Base-by-base conservation (phyloP, 2,888 invertebrate species). In the Pheosia tremula region DNA sequence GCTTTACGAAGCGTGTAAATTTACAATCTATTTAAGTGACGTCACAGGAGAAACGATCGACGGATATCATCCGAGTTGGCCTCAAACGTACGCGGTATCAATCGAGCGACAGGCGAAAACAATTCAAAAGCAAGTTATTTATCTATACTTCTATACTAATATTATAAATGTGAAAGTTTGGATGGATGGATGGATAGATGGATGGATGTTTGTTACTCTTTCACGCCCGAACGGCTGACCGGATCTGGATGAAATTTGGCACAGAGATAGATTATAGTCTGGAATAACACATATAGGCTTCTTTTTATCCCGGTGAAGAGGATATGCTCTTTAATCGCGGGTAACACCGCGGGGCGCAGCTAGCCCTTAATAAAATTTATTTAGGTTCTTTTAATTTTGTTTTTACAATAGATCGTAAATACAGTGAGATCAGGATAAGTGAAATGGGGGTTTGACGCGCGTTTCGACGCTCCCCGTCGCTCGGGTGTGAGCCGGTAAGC, bases 371-470 rank as follows among this genome's bases (percentile, higher is more conserved):
- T 38, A 56, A 59, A 62, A 52, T 58, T n/a, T 39, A 61, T 58
- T 56, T 47, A 50, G 52, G 39, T 45, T 45, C 45, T 57, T 63
- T 77, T 75, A 74, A 80, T 81, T 83, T 80, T 79, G 76, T 77
- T 80, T 81, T 83, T 74, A 72, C 73, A 59, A 71, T 75, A 68
- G 71, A 67, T 63, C 72, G 71, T 67, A 79, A 81, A 82, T 80
- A 77, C 75, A 69, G 72, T 77, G 81, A 81, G 83, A 81, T 81
- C 69, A 78, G 84, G 85, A 85, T 88, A 89, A 89, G 84, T 83
- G 80, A 83, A 88, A 89, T 81, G 81, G 85, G 86, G 87, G 85
- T 87, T 88, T 88, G 86, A 88, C 84, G 87, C 83, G 80, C 83
- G 81, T 87, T 90, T 89, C 88, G 81, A 81, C 87, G 88, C 83